Percentiles rank a stretch among this genome's conserved stretches.
These are phyloP conservation scores for Perithous albicinctus DNA, from an alignment of 2,888 invertebrate genomes.

Conservation along the genomic window DNA sequence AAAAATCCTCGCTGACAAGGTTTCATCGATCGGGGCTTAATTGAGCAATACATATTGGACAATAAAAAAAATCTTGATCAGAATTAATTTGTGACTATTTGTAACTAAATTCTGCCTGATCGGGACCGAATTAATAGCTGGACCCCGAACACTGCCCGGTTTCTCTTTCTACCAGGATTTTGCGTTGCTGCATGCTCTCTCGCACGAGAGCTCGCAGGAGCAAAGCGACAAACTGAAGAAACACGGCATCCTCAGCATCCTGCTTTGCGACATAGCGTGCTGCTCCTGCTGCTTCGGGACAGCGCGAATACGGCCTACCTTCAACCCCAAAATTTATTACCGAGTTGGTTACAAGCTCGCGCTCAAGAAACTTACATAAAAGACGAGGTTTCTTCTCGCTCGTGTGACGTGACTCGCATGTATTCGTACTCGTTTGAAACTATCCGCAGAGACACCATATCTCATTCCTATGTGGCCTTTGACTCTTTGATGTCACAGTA, in stretches of 20 bases:
- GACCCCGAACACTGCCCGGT: too few relatives aligned
- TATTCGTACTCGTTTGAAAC: constrained; percentile 28
- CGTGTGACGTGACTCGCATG: constrained; percentile 1
- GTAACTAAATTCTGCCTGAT: too few relatives aligned
- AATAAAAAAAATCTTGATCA: too few relatives aligned
- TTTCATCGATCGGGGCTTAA: too few relatives aligned
- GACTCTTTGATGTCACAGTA: background rate
- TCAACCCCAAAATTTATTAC: constrained; percentile 73
- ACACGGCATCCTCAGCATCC: constrained; percentile 6
- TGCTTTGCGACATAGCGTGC: background rate
- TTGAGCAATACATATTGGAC: too few relatives aligned
- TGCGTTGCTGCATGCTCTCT: constrained; percentile 47
- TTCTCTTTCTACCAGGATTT: too few relatives aligned
- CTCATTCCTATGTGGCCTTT: constrained; percentile 12
- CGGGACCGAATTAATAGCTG: too few relatives aligned
- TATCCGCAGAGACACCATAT: background rate
- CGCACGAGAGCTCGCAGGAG: constrained; percentile 12
- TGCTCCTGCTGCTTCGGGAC: constrained; percentile 17
- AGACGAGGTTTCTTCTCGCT: constrained; percentile 37
- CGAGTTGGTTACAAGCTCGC: constrained; percentile 70
- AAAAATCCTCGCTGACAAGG: too few relatives aligned
- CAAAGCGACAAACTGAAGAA: constrained; percentile 9
- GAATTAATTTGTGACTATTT: too few relatives aligned
- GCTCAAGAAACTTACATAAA: constrained; percentile 68
- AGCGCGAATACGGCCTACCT: constrained; percentile 31